Evolutionary conservation across 2,888 invertebrate genomes (phyloP), one percentile per base, ranked within the genome.

Genomic region (Altica lythri): DNA sequence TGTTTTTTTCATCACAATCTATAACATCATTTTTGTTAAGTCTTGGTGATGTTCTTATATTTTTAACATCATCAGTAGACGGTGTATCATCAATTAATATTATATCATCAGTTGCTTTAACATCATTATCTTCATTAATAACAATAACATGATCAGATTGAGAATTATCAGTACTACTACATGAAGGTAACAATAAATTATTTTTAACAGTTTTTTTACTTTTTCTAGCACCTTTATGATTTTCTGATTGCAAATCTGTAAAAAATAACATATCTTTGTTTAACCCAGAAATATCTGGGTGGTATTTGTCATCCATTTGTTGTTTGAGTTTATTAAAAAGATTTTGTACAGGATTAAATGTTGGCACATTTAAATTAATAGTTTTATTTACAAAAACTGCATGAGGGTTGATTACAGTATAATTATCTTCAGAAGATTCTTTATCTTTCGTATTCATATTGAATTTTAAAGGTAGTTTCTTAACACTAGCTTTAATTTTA

Each of bases 271-370:
- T 43, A 16, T 47, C 32, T 32, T 40, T 40, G 16, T 18, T 16
- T 22, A 42, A 17, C 9, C 32, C 30, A 13, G 32, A 30, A 42
- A 19, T 19, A 16, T 22, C 17, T 14, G 47, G 37, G 10, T 32
- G 27, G 9, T 37, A 32, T 19, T 32, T 40, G 12, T 22, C 32
- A 34, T 54, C 52, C 16, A 56, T 44, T 32, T 55, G 52, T 43
- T 59, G 56, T 35, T 63, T 63, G 32, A 64, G 43, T 45, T 64
- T 64, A 30, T 57, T 48, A 19, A 63, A 62, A 1, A 63, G 49
- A 37, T 53, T 53, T 18, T 59, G 55, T 22, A 63, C 61, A 47
- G 61, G 63, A 37, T 63, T 63, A 5, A 55, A 53, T 14, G 35
- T 56, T 10, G 55, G 30, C 35, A 25, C 35, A 10, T 30, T 58